Base-by-base conservation (phyloP, 2,113 vertebrate genomes). In the Opisthocomus hoazin region DNA sequence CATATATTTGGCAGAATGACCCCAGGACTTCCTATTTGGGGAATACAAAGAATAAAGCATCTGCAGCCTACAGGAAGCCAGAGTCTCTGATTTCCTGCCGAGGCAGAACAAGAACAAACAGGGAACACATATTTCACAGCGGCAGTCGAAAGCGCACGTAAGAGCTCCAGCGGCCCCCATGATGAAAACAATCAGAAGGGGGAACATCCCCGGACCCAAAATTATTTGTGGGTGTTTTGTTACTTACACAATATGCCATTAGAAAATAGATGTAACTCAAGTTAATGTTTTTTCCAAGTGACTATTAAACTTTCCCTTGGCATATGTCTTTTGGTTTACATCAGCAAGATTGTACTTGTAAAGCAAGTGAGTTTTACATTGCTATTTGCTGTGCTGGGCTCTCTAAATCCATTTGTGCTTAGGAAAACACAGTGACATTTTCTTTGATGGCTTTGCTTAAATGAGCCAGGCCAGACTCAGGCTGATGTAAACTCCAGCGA, bases 1-100 rank as follows among this genome's bases (percentile, higher is more conserved):
- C 87, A 84, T 94, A 61, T 73, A 82, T 66, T 87, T 95, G 97
- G 96, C 94, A 76, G 37, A 94, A 87, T 90, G 94, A 75, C 68
- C 60, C 63, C 90, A 41, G 94, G 92, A 92, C 93, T 97, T 98
- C 97, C 97, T 97, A 90, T 95, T 82, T 94, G 93, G 97, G 96
- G 95, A 97, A 94, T 93, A 87, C 69, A 93, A 96, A 94, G 95
- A 95, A 91, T 91, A 87, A 76, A 70, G 97, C 95, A 95, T 94
- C 95, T 61, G 86, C 34, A 77, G 94, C 26, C 60, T 93, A 21
- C 97, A 96, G 97, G 97, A 98, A 98, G 97, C 84, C 96, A 96
- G 93, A 96, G 96, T 95, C 95, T 92, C 87, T 77, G 84, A 96
- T 97, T 98, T 98, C 98, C 97, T 98, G 97, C 56, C 84, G 82